These are phyloP conservation scores for Heterotilapia buettikoferi DNA, from an alignment of 2,113 vertebrate species.

Conservation along the genomic window DNA sequence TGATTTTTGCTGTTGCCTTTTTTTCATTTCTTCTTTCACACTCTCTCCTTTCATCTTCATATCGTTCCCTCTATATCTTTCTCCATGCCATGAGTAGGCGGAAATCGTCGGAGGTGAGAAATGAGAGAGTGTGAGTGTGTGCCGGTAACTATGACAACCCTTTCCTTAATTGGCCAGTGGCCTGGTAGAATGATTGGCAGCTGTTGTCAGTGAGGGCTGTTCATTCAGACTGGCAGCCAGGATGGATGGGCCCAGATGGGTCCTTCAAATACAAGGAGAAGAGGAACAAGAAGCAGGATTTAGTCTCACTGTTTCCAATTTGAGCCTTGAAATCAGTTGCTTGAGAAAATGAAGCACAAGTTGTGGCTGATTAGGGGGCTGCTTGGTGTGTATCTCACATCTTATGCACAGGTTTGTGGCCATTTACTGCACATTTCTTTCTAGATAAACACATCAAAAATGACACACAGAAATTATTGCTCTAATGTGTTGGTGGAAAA, in stretches of 20 bases:
- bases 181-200: conserved; percentile 59
- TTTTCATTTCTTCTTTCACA: background rate
- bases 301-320: background rate
- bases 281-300: background rate
- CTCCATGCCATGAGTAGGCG: conserved; percentile 58
- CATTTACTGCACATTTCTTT: background rate
- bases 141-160: conserved; percentile 56
- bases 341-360: background rate
- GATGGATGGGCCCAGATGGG: conserved; percentile 45
- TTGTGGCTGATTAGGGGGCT: background rate
- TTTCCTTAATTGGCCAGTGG: conserved; percentile 59
- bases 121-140: conserved; percentile 38
- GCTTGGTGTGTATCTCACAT: background rate
- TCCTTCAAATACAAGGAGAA: background rate
- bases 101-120: conserved; percentile 57
- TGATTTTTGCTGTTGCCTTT: background rate
- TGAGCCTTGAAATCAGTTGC: background rate
- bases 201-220: conserved; percentile 51
- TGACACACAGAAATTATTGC: background rate
- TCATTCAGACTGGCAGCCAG: conserved; percentile 25
- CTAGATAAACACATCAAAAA: background rate
- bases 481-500: background rate
- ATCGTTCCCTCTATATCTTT: conserved; percentile 2
- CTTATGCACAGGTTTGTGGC: background rate
- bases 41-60: background rate